A percentile compares a stretch with the other conserved stretches of the same genome.
phyloP scores from a whole-genome alignment of 2,797 vertebrate species.

The Platalea minor region DNA sequence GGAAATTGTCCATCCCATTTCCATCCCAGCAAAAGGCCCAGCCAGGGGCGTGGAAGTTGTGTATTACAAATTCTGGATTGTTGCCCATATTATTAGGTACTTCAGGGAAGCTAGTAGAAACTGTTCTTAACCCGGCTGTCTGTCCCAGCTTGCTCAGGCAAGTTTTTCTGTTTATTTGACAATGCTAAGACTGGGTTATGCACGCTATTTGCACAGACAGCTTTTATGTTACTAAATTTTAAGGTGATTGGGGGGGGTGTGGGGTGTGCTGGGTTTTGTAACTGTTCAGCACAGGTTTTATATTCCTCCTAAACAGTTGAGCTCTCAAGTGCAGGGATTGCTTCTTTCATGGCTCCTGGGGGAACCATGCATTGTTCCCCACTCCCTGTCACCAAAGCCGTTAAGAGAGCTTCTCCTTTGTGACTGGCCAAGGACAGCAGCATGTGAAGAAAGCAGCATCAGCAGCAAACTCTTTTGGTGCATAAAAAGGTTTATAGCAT shows the following conservation, averaged over 20 bases:
- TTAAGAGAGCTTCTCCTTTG: background rate
- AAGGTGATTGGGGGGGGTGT: background rate
- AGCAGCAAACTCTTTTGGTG: background rate
- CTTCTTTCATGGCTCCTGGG: accelerated
- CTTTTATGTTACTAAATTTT: background rate
- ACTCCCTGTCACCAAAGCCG: background rate
- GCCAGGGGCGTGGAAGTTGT: background rate
- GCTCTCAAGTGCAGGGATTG: background rate
- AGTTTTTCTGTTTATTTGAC: background rate
- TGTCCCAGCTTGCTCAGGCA: background rate
- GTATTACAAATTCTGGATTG: background rate
- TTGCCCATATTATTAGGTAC: background rate
- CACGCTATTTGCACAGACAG: background rate
- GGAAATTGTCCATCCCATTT: background rate
- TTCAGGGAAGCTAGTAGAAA: background rate
- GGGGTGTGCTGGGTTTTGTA: background rate
- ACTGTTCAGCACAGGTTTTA: background rate
- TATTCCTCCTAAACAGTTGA: background rate
- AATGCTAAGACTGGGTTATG: background rate
- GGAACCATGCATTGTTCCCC: accelerated
- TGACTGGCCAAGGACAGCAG: background rate
- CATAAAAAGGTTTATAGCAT: background rate
- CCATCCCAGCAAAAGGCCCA: background rate
- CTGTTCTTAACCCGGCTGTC: background rate
- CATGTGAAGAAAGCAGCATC: background rate